These are phyloP conservation scores for Arothron firmamentum DNA, from an alignment of 2,113 vertebrate genomes.

Conservation along the genomic window DNA sequence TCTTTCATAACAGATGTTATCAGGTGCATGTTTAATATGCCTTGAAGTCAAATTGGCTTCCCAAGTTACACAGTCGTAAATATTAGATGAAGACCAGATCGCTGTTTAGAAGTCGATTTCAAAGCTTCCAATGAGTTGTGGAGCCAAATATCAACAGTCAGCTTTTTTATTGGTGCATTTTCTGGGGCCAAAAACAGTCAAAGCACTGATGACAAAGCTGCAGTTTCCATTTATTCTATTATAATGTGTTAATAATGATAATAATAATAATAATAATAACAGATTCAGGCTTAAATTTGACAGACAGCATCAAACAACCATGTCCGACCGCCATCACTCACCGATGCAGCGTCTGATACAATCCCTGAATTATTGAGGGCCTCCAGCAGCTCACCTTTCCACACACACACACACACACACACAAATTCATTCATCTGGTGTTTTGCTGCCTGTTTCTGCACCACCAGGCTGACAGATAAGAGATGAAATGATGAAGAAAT, in stretches of 20 bases:
- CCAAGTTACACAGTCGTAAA: conserved; percentile 59
- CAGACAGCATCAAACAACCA: conserved; percentile 56
- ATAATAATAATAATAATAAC: conserved; percentile 51
- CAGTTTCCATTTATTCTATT: conserved; percentile 63
- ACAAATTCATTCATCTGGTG: conserved; percentile 68
- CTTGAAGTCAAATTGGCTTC: conserved; percentile 63
- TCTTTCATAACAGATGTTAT: conserved; percentile 61
- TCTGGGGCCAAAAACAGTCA: conserved; percentile 40
- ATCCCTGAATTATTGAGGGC: conserved; percentile 77
- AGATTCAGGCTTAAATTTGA: conserved; percentile 62
- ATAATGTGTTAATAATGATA: conserved; percentile 6
- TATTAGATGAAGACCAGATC: conserved; percentile 50
- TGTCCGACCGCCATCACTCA: conserved; percentile 48
- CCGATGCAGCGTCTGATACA: conserved; percentile 78
- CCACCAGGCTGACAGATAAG: conserved; percentile 3
- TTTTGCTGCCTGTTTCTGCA: conserved; percentile 36
- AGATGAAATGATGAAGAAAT: conserved; percentile 15
- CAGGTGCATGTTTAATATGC: conserved; percentile 65
- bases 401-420: conserved; percentile 40
- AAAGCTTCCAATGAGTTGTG: conserved; percentile 4
- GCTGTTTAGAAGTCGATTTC: conserved; percentile 30
- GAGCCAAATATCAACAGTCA: conserved; percentile 43
- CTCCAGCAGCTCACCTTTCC: conserved; percentile 70
- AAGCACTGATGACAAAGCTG: conserved; percentile 34
- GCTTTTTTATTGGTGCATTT: conserved; percentile 20